Percentiles rank a stretch among this genome's conserved stretches.
phyloP scores from a whole-genome alignment of 1,140 invertebrate genomes.

The Nomia melanderi region DNA sequence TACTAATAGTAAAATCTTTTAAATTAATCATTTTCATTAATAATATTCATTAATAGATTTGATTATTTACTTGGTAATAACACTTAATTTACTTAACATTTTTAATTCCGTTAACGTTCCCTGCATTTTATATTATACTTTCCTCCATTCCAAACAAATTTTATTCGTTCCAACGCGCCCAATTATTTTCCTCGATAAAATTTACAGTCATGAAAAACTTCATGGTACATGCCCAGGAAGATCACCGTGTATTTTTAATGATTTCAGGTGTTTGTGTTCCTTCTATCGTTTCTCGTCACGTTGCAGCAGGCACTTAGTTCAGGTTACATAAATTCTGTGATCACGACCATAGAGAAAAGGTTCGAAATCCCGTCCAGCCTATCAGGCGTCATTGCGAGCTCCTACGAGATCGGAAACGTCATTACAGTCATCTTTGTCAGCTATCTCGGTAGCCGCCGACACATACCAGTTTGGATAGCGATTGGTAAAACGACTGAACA shows the following conservation, averaged over 20 bases:
- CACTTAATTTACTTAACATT: no score
- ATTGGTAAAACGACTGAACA: constrained; percentile 83
- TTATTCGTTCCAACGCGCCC: no score
- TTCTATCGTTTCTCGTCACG: constrained; percentile 94
- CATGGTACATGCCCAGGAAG: no score
- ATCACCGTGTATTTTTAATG: background rate
- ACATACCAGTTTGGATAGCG: constrained; percentile 97
- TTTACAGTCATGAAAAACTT: no score
- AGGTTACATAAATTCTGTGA: constrained; percentile 96
- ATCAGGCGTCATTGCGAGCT: constrained; percentile 95
- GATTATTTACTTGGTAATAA: no score
- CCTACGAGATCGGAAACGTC: constrained; percentile 97
- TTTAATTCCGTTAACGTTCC: no score
- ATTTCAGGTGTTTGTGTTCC: constrained; percentile 93
- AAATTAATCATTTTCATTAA: no score
- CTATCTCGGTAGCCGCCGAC: constrained; percentile 93
- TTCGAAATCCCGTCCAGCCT: constrained; percentile 97
- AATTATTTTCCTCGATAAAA: no score
- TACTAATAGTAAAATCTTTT: no score
- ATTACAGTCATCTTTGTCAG: constrained; percentile 97
- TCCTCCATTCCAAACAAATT: no score
- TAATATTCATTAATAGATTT: no score
- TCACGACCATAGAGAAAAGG: constrained; percentile 97
- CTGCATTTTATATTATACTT: no score
- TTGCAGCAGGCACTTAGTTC: constrained; percentile 94